These are phyloP conservation scores for Perdita meconis DNA, from an alignment of 2,888 invertebrate species.

Conservation along the genomic window DNA sequence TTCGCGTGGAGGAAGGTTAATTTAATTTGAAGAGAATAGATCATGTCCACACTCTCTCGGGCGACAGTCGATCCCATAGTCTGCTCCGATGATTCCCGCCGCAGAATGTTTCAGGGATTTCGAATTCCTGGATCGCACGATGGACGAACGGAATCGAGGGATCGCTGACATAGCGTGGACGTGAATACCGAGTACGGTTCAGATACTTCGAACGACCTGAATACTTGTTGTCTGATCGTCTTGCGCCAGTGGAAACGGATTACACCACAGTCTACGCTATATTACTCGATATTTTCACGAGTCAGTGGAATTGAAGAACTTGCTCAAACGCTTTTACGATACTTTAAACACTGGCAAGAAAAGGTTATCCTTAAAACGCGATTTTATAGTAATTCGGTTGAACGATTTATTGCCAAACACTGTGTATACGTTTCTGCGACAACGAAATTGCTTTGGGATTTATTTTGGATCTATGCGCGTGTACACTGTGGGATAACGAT, in stretches of 20 bases:
- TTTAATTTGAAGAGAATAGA: background rate
- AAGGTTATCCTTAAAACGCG: too few relatives aligned
- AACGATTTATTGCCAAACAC: too few relatives aligned
- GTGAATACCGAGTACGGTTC: slow-evolving; percentile 42
- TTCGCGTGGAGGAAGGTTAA: too few relatives aligned
- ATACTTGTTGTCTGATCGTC: slow-evolving; percentile 43
- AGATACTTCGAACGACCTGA: slow-evolving; percentile 40
- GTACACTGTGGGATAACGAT: too few relatives aligned
- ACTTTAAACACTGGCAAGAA: too few relatives aligned
- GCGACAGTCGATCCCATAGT: background rate
- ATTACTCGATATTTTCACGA: too few relatives aligned
- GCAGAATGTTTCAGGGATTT: slow-evolving; percentile 36
- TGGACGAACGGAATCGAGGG: slow-evolving; percentile 30
- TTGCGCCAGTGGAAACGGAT: slow-evolving; percentile 6
- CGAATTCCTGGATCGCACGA: slow-evolving; percentile 52
- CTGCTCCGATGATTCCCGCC: background rate
- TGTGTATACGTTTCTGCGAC: too few relatives aligned
- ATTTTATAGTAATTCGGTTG: too few relatives aligned
- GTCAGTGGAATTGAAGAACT: background rate
- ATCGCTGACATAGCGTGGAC: slow-evolving; percentile 50
- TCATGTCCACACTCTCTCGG: background rate
- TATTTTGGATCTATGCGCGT: too few relatives aligned
- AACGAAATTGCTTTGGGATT: too few relatives aligned
- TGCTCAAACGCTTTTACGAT: too few relatives aligned
- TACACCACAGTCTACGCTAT: background rate